phyloP scores from a whole-genome alignment of 2,113 vertebrate species.

The Oplegnathus fasciatus region DNA sequence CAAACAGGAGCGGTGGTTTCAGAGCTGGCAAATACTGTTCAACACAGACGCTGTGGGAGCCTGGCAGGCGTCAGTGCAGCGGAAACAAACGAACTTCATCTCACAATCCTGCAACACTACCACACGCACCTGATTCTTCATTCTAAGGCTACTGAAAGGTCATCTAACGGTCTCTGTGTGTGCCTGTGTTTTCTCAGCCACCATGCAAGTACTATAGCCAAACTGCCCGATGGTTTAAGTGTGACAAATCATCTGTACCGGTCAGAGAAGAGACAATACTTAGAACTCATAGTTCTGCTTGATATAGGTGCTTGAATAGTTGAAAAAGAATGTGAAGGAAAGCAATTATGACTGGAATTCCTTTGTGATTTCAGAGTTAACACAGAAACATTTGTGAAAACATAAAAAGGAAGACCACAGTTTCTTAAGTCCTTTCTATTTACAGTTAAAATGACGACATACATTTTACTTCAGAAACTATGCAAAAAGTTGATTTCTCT shows the following conservation, averaged over 20 bases:
- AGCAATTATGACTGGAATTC: too few relatives aligned
- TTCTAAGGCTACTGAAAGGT: constrained; percentile 9
- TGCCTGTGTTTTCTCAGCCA: background rate
- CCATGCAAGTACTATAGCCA: background rate
- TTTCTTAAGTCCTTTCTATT: too few relatives aligned
- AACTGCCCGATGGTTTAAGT: background rate
- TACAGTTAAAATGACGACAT: too few relatives aligned
- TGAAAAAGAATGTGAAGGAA: too few relatives aligned
- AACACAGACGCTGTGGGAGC: constrained; percentile 28
- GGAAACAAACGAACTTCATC: constrained; percentile 29
- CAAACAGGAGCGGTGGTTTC: constrained; percentile 53
- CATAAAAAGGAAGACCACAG: too few relatives aligned
- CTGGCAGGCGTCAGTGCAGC: constrained; percentile 30
- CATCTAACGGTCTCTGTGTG: background rate
- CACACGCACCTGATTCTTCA: constrained; percentile 7
- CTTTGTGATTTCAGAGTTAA: too few relatives aligned
- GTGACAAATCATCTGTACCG: background rate
- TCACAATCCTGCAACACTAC: constrained; percentile 28
- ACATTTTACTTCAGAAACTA: background rate
- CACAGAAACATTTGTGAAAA: too few relatives aligned
- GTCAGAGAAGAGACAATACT: background rate
- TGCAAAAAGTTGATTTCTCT: background rate
- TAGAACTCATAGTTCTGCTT: too few relatives aligned
- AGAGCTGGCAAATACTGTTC: constrained; percentile 43
- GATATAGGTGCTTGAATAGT: too few relatives aligned